Conservation (phyloP, 2,113 vertebrate species). For the Cochlearius cochlearius region DNA sequence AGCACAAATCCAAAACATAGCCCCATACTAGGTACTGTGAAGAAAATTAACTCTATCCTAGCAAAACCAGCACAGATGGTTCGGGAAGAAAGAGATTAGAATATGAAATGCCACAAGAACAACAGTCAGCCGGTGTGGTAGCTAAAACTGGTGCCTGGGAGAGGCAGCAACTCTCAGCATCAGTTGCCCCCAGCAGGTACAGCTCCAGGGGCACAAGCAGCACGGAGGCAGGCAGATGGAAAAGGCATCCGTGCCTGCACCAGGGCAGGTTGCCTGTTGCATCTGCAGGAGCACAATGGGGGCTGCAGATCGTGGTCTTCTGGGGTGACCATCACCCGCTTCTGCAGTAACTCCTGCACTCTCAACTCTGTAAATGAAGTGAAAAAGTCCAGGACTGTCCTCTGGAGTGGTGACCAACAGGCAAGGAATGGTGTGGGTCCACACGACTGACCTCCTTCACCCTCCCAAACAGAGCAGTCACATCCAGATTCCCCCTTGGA, state of each 20-base stretch:
- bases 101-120: neutral
- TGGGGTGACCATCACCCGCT: neutral
- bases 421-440: neutral
- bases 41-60: neutral
- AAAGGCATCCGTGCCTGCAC: neutral
- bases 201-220: neutral
- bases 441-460: neutral
- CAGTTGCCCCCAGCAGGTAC: neutral
- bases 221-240: neutral
- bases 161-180: neutral
- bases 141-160: neutral
- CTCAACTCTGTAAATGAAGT: neutral
- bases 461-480: neutral
- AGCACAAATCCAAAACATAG: neutral
- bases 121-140: neutral
- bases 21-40: neutral
- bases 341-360: neutral
- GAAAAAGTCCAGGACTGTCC: neutral
- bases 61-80: neutral
- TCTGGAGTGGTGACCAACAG: neutral
- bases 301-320: neutral
- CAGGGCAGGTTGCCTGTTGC: neutral
- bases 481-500: neutral
- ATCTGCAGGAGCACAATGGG: neutral
- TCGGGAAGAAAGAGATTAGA: neutral